phyloP scores from a whole-genome alignment of 2,888 invertebrate species.

The Megalurothrips usitatus region DNA sequence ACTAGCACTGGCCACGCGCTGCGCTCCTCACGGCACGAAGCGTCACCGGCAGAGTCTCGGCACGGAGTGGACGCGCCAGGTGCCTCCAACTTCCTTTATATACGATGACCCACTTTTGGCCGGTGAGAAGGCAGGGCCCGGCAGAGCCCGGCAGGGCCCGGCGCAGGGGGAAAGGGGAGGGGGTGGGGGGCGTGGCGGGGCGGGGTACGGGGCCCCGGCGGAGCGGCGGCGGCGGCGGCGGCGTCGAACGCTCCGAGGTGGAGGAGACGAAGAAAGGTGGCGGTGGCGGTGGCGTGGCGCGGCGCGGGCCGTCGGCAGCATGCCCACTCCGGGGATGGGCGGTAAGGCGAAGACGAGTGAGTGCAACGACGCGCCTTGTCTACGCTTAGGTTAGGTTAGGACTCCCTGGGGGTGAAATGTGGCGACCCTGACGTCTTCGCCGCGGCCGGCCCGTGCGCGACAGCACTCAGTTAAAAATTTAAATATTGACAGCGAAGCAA shows the following conservation, averaged over 20 bases:
- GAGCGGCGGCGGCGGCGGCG: background rate
- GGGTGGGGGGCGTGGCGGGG: constrained; percentile 7
- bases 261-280: background rate
- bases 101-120: constrained; percentile 68
- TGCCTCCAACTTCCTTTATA: constrained; percentile 80
- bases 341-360: background rate
- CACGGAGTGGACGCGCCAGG: constrained; percentile 40
- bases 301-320: no score
- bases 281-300: background rate
- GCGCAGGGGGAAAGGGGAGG: background rate
- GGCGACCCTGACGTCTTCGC: no score
- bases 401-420: no score
- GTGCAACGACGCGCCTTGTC: no score
- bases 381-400: no score
- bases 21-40: background rate
- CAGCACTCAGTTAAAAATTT: no score
- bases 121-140: background rate
- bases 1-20: no score
- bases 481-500: no score
- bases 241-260: constrained; percentile 1
- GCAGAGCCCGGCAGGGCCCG: background rate
- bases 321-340: background rate
- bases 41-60: constrained; percentile 10
- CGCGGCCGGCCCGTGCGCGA: no score
- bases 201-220: background rate